phyloP scores from a whole-genome alignment of 2,113 vertebrate genomes.

The Recurvirostra avosetta region DNA sequence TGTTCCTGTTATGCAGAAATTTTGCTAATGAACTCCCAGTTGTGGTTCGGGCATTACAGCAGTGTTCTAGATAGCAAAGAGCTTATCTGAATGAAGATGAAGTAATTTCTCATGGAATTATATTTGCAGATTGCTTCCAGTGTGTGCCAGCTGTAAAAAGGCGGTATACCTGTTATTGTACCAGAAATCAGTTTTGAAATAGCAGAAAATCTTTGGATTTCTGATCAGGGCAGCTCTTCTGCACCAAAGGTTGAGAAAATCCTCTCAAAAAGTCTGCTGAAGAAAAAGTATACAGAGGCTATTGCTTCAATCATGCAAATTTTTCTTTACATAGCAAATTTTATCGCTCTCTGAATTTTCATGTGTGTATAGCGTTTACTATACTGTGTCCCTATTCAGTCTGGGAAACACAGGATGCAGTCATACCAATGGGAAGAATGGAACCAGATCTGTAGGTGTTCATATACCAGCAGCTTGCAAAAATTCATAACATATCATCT shows the following conservation, averaged over 20 bases:
- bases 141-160: not conserved
- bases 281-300: not conserved
- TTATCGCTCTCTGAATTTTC: not conserved
- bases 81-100: not conserved
- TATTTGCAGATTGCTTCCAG: not conserved
- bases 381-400: not conserved
- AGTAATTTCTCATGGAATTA: not conserved
- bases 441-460: not conserved
- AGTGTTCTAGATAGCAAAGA: not conserved
- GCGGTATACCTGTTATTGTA: accelerated
- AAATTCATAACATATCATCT: not conserved
- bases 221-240: not conserved
- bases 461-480: not conserved
- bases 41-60: not conserved
- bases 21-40: slow-evolving; percentile 11
- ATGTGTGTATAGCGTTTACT: not conserved
- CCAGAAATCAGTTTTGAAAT: not conserved
- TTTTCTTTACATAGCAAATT: not conserved
- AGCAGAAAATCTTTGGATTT: not conserved
- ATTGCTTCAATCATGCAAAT: not conserved
- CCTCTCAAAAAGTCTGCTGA: not conserved
- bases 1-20: not conserved
- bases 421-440: not conserved
- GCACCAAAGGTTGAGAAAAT: not conserved
- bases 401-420: not conserved